phyloP scores from a whole-genome alignment of 2,797 vertebrate species.

The Pygocentrus nattereri region DNA sequence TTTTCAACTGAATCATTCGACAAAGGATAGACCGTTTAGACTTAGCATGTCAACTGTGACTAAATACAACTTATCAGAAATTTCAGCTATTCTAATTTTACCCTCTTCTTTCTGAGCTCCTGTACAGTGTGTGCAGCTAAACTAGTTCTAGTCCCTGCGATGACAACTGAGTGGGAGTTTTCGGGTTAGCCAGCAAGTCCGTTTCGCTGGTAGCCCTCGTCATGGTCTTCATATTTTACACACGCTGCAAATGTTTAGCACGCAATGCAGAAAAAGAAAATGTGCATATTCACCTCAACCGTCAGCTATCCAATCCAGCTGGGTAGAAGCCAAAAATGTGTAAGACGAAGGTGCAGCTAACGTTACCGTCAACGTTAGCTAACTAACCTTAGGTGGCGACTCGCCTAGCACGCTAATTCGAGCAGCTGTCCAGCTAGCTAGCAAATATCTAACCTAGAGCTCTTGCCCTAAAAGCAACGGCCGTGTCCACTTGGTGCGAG shows the following conservation, averaged over 20 bases:
- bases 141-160: neutral
- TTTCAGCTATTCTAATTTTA: neutral
- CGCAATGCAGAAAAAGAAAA: neutral
- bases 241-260: neutral
- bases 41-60: neutral
- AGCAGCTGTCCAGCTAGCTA: neutral
- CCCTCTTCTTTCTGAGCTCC: no score
- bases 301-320: constrained; percentile 25
- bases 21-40: neutral
- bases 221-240: neutral
- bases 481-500: neutral
- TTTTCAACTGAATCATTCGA: neutral
- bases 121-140: neutral
- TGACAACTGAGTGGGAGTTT: constrained; percentile 21
- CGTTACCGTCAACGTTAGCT: constrained; percentile 6
- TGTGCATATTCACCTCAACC: constrained; percentile 35
- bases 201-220: neutral
- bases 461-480: neutral
- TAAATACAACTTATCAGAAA: neutral
- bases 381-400: neutral
- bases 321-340: constrained; percentile 9
- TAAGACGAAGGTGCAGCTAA: constrained; percentile 31
- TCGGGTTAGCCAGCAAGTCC: neutral
- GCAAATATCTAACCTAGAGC: no score
- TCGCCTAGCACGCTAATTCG: constrained; percentile 5